Conservation (phyloP, 2,888 invertebrate species). For the Dryadula phaetusa region DNA sequence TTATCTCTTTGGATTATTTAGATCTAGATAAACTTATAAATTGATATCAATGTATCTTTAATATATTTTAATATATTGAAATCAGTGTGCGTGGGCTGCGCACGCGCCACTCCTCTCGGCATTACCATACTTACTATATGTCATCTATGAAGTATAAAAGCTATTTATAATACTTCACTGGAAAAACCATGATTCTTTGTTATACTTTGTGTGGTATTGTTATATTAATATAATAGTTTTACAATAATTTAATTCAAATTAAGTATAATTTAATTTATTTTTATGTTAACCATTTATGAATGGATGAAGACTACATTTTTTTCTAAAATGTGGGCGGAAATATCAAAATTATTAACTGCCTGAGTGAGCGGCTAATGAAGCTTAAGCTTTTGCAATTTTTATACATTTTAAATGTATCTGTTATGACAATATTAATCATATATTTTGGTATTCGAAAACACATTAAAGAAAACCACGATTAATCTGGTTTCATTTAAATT, state of each 20-base stretch:
- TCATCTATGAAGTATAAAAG: slow-evolving; percentile 33
- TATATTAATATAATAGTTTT: background rate
- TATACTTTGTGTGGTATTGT: background rate
- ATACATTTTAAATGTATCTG: no score
- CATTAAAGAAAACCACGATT: no score
- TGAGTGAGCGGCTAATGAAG: no score
- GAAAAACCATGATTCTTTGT: slow-evolving; percentile 28
- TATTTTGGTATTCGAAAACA: no score
- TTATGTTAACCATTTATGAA: background rate
- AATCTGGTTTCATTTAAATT: no score
- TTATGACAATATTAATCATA: no score
- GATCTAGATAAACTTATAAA: slow-evolving; percentile 2
- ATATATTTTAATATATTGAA: slow-evolving; percentile 38
- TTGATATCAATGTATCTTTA: slow-evolving; percentile 31
- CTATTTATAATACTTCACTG: slow-evolving; percentile 36
- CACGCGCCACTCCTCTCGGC: slow-evolving; percentile 65
- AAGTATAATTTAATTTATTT: background rate
- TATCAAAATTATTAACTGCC: no score
- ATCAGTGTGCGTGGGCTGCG: slow-evolving; percentile 62
- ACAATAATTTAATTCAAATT: background rate
- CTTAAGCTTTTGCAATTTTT: no score
- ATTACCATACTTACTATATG: slow-evolving; percentile 44
- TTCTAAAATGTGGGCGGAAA: background rate
- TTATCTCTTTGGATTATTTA: slow-evolving; percentile 11
- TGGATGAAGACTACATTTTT: background rate